phyloP scores from a whole-genome alignment of 2,113 vertebrate genomes.

The Brienomyrus longianalis region DNA sequence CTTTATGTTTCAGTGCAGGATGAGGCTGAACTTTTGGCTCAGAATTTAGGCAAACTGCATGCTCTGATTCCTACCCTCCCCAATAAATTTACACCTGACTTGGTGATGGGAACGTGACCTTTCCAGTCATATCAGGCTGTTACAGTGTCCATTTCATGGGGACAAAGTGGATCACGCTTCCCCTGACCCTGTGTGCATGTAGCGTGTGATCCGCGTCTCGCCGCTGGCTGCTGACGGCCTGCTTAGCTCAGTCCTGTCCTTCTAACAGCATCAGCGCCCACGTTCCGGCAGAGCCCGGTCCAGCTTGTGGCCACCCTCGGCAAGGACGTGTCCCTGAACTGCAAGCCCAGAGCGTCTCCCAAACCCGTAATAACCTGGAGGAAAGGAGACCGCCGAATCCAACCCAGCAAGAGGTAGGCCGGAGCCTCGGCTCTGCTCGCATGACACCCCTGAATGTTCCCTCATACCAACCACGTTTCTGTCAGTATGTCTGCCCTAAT shows the following conservation, averaged over 20 bases:
- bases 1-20: background rate
- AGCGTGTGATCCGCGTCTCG: background rate
- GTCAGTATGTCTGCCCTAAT: background rate
- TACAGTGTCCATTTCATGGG: background rate
- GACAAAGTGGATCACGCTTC: background rate
- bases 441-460: background rate
- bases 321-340: slow-evolving; percentile 76
- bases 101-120: background rate
- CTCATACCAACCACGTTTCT: background rate
- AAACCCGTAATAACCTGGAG: slow-evolving; percentile 85
- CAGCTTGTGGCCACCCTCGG: slow-evolving; percentile 78
- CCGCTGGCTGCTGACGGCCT: background rate
- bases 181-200: background rate
- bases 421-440: background rate
- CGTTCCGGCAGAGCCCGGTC: slow-evolving; percentile 70
- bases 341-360: slow-evolving; percentile 83
- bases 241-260: background rate
- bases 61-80: background rate
- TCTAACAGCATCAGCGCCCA: slow-evolving; percentile 76
- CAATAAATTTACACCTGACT: background rate
- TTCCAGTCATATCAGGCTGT: background rate
- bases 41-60: background rate
- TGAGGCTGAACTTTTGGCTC: background rate
- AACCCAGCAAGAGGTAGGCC: slow-evolving; percentile 75
- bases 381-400: slow-evolving; percentile 73